Percentiles rank a stretch among this genome's conserved stretches.
Conservation (phyloP, 35 echinoderm and acorn worm species). For the Heliocidaris tuberculata region DNA sequence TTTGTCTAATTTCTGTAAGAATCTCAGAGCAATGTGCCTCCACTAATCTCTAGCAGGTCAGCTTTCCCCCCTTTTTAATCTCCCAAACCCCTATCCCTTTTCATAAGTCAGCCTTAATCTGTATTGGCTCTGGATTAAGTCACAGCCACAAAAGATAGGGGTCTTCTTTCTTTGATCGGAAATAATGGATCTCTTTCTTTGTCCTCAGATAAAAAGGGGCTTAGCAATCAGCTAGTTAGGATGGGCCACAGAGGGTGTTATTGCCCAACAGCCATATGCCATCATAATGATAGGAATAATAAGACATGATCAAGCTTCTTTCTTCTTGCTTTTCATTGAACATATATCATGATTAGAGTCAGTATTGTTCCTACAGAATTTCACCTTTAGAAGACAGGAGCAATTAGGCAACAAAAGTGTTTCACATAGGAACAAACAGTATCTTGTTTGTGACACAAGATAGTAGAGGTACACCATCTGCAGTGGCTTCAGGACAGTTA, state of each 20-base stretch:
- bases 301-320: neutral
- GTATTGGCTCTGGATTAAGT: neutral
- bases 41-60: neutral
- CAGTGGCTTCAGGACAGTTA: no score
- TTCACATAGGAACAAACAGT: neutral
- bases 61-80: neutral
- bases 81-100: neutral
- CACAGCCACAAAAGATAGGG: neutral
- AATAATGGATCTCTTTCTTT: neutral
- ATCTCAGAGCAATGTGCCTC: neutral
- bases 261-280: neutral
- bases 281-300: neutral
- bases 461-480: neutral
- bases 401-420: neutral
- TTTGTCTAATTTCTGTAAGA: no score
- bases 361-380: neutral
- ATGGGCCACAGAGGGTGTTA: neutral
- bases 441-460: neutral
- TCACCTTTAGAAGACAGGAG: neutral
- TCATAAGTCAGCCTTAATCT: neutral
- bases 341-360: neutral
- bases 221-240: neutral
- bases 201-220: neutral
- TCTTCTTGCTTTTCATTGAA: neutral
- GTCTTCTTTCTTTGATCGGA: neutral